A percentile compares a stretch with the other conserved stretches of the same genome.
phyloP scores from a whole-genome alignment of 2,888 invertebrate species.

The Megaustenia siamemsis region DNA sequence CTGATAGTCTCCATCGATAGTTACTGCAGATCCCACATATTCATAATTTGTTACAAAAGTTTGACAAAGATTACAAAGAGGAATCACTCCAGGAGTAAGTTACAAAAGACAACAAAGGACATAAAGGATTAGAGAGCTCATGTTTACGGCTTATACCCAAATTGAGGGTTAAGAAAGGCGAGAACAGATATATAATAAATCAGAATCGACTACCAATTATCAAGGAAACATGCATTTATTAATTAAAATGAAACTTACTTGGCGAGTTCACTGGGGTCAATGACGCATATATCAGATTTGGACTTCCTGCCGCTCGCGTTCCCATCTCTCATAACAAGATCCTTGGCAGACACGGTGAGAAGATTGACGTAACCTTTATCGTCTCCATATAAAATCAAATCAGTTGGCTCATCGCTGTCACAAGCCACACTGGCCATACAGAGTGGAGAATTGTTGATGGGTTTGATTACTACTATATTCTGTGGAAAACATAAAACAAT shows the following conservation, averaged over 20 bases:
- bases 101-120: too few species aligned
- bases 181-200: too few species aligned
- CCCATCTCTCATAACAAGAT: constrained; percentile 75
- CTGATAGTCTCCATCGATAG: too few species aligned
- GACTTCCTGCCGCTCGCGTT: constrained; percentile 66
- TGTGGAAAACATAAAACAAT: constrained; percentile 54
- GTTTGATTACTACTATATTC: constrained; percentile 76
- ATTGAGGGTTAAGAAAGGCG: too few species aligned
- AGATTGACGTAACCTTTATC: constrained; percentile 78
- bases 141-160: too few species aligned
- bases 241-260: constrained; percentile 64
- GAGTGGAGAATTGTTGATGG: constrained; percentile 77
- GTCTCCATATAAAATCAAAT: constrained; percentile 76
- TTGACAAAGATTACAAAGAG: too few species aligned
- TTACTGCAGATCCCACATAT: too few species aligned
- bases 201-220: too few species aligned
- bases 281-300: constrained; percentile 63
- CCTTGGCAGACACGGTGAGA: constrained; percentile 74
- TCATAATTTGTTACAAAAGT: too few species aligned
- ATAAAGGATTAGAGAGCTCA: too few species aligned
- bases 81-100: too few species aligned
- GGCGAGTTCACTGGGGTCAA: constrained; percentile 74
- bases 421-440: constrained; percentile 74
- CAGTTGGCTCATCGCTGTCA: constrained; percentile 67
- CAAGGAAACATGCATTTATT: too few species aligned